Evolutionary conservation across 1,140 invertebrate species (phyloP), one percentile per base, ranked within the genome.

Genomic region (Drosophila athabasca): DNA sequence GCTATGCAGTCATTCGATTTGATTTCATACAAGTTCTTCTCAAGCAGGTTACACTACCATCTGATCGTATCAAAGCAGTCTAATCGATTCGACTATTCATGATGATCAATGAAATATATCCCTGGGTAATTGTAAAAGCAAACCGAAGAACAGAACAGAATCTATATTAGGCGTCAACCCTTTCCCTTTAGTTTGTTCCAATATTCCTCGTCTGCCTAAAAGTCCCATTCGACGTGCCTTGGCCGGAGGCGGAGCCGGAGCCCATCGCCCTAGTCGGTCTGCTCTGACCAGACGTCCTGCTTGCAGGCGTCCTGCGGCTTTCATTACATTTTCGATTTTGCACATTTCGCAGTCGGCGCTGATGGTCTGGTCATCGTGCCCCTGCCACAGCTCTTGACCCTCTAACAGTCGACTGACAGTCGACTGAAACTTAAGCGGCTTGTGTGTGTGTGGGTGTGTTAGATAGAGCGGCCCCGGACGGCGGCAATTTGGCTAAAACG

Each of bases 401-500:
- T 31, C 26, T 43, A 13, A 31, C 41, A 26, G 9, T 39, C 11
- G 7, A n/a, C 22, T 48, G 41, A 50, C 48, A 44, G 50, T 67
- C 76, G 58, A 69, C 54, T 82, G 69, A 61, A 79, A 87, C 75
- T 88, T 76, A 88, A 87, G 75, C 79, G 75, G 83, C 74, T 87
- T 82, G 75, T 59, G 3, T 76, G 35, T 57, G 35, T 49, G 64
- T 58, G n/a, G n/a, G 52, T 78, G 82, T 78, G 52, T 17, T 43
- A 41, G 64, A 39, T 43, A 69, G 57, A 68, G 54, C 71, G 43
- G 61, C 74, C 68, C 81, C 78, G 79, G 82, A 88, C 65, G 82
- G 74, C 69, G 83, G 79, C 82, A 87, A 88, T 87, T 87, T 87
- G 77, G 82, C 75, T 87, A 87, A 87, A 87, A 87, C 83, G 82